Evolutionary conservation across 2,888 invertebrate species (phyloP), one percentile per base, ranked within the genome.

Genomic region (Lasioglossum leucozonium): DNA sequence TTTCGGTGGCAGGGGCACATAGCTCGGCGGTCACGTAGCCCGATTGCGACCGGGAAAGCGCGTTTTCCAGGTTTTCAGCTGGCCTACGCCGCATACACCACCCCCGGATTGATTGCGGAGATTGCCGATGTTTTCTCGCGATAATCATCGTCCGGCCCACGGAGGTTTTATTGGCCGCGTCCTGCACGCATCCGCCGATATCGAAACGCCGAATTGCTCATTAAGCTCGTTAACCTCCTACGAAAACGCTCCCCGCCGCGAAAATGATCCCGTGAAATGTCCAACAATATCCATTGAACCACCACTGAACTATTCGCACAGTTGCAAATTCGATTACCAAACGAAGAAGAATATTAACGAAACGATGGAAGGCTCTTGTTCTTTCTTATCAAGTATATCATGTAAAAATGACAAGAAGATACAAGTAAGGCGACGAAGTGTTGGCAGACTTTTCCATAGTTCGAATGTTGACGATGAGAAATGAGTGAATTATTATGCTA

Each of bases 41-140:
- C 86, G 90, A 90, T 90, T 89, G 87, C 81, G 69, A 88, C 86
- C 84, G 83, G 87, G 87, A 79, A 84, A 90, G 80, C 85, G 85
- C 89, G 88, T 88, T 90, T 90, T 90, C 86, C 91, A 88, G 84
- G 81, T 90, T 91, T 91, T 89, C 87, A 71, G 81, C 81, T 81
- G 74, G 65, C 72, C 87, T 44, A 71, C 18, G n/a, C 44, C 51
- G 73, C 26, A 73, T 65, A 86, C 42, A 47, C 73, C 77, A 62
- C 62, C 62, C 62, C 74, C 73, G 75, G 90, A 87, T 89, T 88
- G 86, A 86, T 88, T 87, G 85, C 80, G 81, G 84, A 77, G 85
- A 89, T 90, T 89, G 85, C 87, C 86, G 75, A 79, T 89, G 89
- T 86, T 90, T 88, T 88, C 88, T 88, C 88, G 88, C 81, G 83